phyloP scores from a whole-genome alignment of 2,888 invertebrate genomes.

The Andricus quercusramuli region DNA sequence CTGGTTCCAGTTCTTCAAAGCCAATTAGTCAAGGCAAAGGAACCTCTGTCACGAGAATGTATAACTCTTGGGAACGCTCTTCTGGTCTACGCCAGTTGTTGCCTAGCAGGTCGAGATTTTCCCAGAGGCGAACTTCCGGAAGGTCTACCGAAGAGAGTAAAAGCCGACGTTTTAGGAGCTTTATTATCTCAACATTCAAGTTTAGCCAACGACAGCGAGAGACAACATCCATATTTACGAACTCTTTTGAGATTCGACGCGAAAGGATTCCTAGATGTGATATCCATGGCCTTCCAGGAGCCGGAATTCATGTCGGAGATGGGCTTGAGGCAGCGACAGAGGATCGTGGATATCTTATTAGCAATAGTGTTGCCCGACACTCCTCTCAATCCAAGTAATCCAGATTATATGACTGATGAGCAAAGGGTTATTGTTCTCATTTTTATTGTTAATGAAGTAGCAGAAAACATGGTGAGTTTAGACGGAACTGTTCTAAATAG shows the following conservation, averaged over 20 bases:
- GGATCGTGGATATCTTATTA: constrained; percentile 88
- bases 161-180: constrained; percentile 86
- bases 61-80: constrained; percentile 88
- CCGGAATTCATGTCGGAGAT: constrained; percentile 87
- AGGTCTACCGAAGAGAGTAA: constrained; percentile 83
- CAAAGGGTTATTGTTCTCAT: constrained; percentile 71
- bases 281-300: constrained; percentile 91
- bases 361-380: constrained; percentile 84
- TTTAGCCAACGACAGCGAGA: constrained; percentile 82
- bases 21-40: constrained; percentile 68
- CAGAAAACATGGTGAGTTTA: constrained; percentile 67
- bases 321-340: constrained; percentile 85
- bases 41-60: constrained; percentile 66
- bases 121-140: constrained; percentile 87
- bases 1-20: constrained; percentile 80
- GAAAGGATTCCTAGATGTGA: constrained; percentile 91
- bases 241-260: constrained; percentile 90
- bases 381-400: constrained; percentile 68
- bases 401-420: constrained; percentile 69
- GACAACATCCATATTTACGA: constrained; percentile 86
- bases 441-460: constrained; percentile 73
- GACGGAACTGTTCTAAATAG: constrained; percentile 69
- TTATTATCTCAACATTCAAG: constrained; percentile 85
- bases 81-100: constrained; percentile 92
- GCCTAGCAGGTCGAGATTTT: constrained; percentile 91